These are phyloP conservation scores for Peromyscus eremicus DNA, from an alignment of 2,797 vertebrate genomes.

Conservation along the genomic window DNA sequence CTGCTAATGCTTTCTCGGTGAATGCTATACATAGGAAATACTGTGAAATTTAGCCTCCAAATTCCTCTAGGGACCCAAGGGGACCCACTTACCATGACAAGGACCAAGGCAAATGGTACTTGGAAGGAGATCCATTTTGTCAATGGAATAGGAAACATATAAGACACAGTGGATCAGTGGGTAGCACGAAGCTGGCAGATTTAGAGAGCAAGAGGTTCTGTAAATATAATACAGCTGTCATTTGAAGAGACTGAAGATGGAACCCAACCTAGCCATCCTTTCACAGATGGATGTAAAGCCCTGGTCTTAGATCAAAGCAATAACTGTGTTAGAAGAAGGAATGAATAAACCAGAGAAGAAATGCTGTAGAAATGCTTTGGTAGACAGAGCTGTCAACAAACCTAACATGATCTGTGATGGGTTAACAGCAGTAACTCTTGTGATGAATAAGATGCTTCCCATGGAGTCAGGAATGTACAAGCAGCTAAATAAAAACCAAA, in stretches of 20 bases:
- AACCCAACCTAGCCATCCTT: background rate
- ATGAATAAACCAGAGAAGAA: background rate
- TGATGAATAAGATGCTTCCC: background rate
- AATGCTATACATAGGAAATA: background rate
- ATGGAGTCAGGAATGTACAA: background rate
- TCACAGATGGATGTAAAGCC: background rate
- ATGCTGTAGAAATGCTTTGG: background rate
- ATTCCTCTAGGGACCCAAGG: background rate
- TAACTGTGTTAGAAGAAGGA: background rate
- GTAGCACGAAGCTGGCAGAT: background rate
- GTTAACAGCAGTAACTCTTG: background rate
- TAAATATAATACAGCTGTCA: background rate
- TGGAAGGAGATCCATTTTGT: background rate
- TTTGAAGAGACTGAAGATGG: background rate
- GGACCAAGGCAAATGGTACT: background rate
- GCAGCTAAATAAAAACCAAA: background rate
- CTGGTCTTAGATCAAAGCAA: background rate
- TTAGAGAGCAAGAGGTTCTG: rapidly evolving
- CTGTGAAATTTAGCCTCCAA: background rate
- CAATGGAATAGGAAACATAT: background rate
- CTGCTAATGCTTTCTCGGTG: background rate
- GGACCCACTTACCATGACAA: background rate
- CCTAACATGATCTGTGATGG: background rate
- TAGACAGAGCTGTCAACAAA: background rate
- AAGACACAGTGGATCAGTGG: background rate